Evolutionary conservation across 2,797 vertebrate genomes (phyloP).

Genomic region (Ispidina picta): DNA sequence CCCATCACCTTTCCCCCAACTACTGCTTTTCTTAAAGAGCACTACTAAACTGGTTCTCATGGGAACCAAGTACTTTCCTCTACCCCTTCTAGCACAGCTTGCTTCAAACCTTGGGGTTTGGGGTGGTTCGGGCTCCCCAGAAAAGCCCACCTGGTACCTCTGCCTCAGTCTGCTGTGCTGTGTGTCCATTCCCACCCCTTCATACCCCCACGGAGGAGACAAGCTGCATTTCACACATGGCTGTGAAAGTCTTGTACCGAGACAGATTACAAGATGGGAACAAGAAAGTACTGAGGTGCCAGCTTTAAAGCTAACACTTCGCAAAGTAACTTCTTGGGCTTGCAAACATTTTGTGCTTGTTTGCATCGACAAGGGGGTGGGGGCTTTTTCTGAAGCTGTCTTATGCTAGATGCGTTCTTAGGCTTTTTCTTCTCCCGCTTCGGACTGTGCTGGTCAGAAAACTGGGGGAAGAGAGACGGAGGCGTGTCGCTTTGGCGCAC

Average conservation of each 20-base stretch:
- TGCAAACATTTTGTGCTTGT: neutral
- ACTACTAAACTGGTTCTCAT: fast-evolving
- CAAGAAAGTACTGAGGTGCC: neutral
- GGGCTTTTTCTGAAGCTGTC: fast-evolving
- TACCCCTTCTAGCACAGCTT: fast-evolving
- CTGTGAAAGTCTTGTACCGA: fast-evolving
- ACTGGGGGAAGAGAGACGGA: neutral
- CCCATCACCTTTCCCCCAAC: neutral
- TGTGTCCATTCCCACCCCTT: neutral
- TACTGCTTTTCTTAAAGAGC: neutral
- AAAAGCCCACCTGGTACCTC: fast-evolving
- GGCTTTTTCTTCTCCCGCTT: no score
- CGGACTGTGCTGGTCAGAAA: fast-evolving
- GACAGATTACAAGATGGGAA: neutral
- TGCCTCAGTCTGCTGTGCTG: fast-evolving
- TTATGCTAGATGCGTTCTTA: fast-evolving
- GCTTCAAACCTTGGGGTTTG: neutral
- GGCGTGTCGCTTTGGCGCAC: fast-evolving
- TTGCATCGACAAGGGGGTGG: fast-evolving
- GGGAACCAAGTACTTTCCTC: fast-evolving
- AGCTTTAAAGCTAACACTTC: neutral
- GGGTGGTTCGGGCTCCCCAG: neutral
- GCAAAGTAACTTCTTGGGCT: fast-evolving
- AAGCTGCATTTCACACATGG: fast-evolving
- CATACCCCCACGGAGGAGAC: fast-evolving